Evolutionary conservation across 1,140 invertebrate species (phyloP).

Genomic region (Caenorhabditis brenneri): DNA sequence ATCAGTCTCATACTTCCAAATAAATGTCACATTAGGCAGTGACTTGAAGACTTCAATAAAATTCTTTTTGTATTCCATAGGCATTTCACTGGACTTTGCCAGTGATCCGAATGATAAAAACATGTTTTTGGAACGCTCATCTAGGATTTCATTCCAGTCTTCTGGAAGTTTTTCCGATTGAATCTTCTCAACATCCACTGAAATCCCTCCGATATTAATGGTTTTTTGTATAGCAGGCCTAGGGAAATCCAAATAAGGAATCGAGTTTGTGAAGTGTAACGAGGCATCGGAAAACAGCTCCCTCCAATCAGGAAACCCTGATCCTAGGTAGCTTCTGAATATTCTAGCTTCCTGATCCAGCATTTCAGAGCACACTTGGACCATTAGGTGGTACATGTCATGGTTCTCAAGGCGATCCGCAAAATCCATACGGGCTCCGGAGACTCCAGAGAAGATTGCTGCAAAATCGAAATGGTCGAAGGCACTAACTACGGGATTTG

Average conservation of each 20-base stretch:
- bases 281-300: background rate
- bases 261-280: slow-evolving; percentile 20
- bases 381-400: background rate
- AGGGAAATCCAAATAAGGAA: slow-evolving; percentile 22
- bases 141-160: background rate
- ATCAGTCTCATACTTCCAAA: slow-evolving; percentile 57
- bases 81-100: slow-evolving; percentile 42
- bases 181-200: background rate
- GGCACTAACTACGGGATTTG: too few relatives aligned
- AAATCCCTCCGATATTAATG: slow-evolving; percentile 51
- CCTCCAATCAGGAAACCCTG: background rate
- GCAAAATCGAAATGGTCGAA: too few relatives aligned
- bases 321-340: background rate
- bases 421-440: background rate
- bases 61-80: background rate
- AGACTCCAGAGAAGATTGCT: background rate
- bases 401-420: background rate
- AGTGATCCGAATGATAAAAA: slow-evolving; percentile 47
- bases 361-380: background rate
- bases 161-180: background rate
- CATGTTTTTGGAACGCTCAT: slow-evolving; percentile 11
- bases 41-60: background rate
- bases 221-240: slow-evolving; percentile 4
- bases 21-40: slow-evolving; percentile 49
- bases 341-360: background rate